Evolutionary conservation across 2,113 vertebrate genomes (phyloP), one percentile per base, ranked within the genome.

Genomic region (Gambusia holbrooki): DNA sequence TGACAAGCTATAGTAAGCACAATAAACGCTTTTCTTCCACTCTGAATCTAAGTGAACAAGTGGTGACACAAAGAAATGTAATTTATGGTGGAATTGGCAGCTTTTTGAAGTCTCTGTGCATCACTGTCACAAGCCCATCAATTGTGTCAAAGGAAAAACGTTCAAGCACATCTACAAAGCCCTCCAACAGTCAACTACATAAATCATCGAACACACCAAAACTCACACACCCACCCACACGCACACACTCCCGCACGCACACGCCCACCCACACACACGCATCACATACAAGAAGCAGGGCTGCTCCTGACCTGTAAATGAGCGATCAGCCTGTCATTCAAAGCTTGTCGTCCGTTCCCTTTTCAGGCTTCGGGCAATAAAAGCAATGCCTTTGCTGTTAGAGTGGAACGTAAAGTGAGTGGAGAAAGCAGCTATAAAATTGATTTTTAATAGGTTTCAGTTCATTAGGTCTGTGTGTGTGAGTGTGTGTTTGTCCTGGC

Each of bases 371-470:
- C 40, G 27, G 64, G 62, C 76, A 58, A 76, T 75, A 62, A 64
- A 27, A 19, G 69, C 80, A 70, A 88, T 85, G 80, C 81, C 74
- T 89, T 80, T 81, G 76, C 79, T 90, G 87, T 88, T 90, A 76
- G 88, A 87, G 66, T 74, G 81, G 81, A 92, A 92, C 84, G 87
- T 83, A 87, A 90, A 89, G 83, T 82, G 71, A 85, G 80, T 17
- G 9, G 37, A 77, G 74, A 87, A 79, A 83, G 81, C 48, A 60
- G 82, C 84, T 80, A 88, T 91, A 86, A 92, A 93, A 93, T 93
- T 45, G 86, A 91, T 92, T 93, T 92, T 92, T 88, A 92, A 93
- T 93, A 88, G 84, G 74, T 88, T 87, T 90, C 84, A 76, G 74
- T 82, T 87, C 82, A 90, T 92, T 92, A 90, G 54, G 45, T 75